Evolutionary conservation across 2,113 vertebrate species (phyloP), one percentile per base, ranked within the genome.

Genomic region (Grammomys surdaster): DNA sequence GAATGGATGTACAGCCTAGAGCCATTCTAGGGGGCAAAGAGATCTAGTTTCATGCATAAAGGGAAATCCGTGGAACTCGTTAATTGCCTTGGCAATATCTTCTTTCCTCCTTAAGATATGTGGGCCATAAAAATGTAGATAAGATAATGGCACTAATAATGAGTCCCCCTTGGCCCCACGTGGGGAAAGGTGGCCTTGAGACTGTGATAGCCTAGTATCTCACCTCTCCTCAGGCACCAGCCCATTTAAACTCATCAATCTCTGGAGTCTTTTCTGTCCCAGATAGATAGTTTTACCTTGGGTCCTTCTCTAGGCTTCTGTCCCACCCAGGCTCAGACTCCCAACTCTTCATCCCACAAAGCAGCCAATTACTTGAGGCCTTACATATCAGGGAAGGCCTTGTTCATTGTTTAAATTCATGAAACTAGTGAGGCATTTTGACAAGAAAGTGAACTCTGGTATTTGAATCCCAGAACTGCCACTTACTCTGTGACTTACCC

Each of bases 401-500:
- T 90, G 36, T 40, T 93, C 65, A 73, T 76, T 92, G 92, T 89
- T 91, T 63, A 9, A 73, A 69, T 94, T 94, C 76, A 60, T 46
- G 70, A 92, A 95, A 69, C 90, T 11, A 5, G 65, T 54, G 14
- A 60, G 40, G 46, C 75, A 17, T 90, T 93, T 85, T 91, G 33
- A 87, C 54, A 92, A 96, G 84, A 97, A 77, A 95, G 91, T 81
- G 60, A 65, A 92, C 46, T 96, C 54, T 43, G 60, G 46, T 86
- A n/a, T 92, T 95, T 94, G 89, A 92, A 92, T 93, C 48, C 94
- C 89, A 94, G 85, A 54, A 88, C 87, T 96, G 73, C 43, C 31
- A 77, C 73, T 95, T 93, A 95, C 89, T 97, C 14, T 76, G 58
- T 94, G 89, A 91, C 89, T 96, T 97, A n/a, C n/a, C n/a, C n/a